Conservation (phyloP, 2,888 invertebrate species). For the Lampropteryx suffumata region DNA sequence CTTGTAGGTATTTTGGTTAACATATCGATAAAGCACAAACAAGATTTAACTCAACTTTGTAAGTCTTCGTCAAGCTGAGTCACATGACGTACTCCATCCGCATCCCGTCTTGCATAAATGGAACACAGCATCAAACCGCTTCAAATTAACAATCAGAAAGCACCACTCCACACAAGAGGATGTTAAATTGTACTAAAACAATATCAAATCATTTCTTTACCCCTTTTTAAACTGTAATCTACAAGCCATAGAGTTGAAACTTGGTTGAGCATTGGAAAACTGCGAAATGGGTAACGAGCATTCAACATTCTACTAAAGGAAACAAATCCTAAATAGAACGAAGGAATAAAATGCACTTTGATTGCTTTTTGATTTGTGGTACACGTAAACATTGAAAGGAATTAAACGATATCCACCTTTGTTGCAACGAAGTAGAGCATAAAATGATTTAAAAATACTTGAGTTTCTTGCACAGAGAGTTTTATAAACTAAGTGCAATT, state of each 20-base stretch:
- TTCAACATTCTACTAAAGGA: conserved; percentile 63
- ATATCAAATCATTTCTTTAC: not conserved
- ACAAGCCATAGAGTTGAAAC: not conserved
- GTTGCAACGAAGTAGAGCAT: not conserved
- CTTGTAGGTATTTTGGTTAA: too few species aligned
- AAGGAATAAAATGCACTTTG: conserved; percentile 65
- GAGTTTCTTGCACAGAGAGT: conserved; percentile 8
- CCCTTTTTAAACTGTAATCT: not conserved
- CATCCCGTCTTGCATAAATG: too few species aligned
- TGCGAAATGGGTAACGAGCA: conserved; percentile 41
- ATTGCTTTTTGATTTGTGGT: conserved; percentile 69
- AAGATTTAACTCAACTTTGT: too few species aligned
- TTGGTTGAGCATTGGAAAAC: not conserved
- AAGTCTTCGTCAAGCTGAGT: too few species aligned
- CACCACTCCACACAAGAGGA: conserved; percentile 1
- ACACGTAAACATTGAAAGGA: conserved; percentile 46
- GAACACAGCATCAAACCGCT: too few species aligned
- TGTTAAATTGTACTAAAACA: conserved; percentile 10
- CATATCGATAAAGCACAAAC: too few species aligned
- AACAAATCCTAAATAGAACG: conserved; percentile 67
- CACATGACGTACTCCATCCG: too few species aligned
- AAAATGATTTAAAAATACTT: not conserved
- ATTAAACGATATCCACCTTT: conserved; percentile 10
- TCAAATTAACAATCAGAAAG: conserved; percentile 3
- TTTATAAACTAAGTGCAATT: conserved; percentile 26